phyloP scores from a whole-genome alignment of 2,888 invertebrate genomes.

The Thereva unica region DNA sequence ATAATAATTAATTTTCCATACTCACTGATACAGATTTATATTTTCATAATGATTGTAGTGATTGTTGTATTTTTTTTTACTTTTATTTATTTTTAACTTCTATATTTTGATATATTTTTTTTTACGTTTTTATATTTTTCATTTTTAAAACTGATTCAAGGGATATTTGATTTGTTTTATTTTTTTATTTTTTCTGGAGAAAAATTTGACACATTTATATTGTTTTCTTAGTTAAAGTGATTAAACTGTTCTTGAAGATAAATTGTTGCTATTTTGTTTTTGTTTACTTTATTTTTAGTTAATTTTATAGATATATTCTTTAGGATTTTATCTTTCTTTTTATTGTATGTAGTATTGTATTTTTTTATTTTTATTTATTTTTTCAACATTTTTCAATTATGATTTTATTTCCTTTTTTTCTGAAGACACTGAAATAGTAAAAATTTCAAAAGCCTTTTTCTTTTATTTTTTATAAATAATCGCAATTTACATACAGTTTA shows the following conservation, averaged over 20 bases:
- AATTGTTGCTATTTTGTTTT: too few species aligned
- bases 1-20: slow-evolving; percentile 6
- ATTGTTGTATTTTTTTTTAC: too few species aligned
- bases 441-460: slow-evolving; percentile 25
- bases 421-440: slow-evolving; percentile 14
- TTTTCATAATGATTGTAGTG: slow-evolving; percentile 25
- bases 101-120: too few species aligned
- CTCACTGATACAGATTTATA: slow-evolving; percentile 18
- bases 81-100: too few species aligned
- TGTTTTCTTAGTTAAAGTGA: slow-evolving; percentile 15
- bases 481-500: slow-evolving; percentile 4
- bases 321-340: background rate
- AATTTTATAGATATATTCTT: too few species aligned
- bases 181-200: background rate
- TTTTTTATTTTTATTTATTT: background rate
- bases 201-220: slow-evolving; percentile 39
- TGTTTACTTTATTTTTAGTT: too few species aligned
- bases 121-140: slow-evolving; percentile 14
- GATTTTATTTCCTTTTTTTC: slow-evolving; percentile 13
- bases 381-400: slow-evolving; percentile 11
- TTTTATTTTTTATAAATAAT: slow-evolving; percentile 13
- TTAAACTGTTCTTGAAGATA: too few species aligned
- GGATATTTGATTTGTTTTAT: background rate
- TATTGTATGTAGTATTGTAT: slow-evolving; percentile 7
- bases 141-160: slow-evolving; percentile 22